These are phyloP conservation scores for Ptychoptera albimana DNA, from an alignment of 2,888 invertebrate genomes.

Conservation along the genomic window DNA sequence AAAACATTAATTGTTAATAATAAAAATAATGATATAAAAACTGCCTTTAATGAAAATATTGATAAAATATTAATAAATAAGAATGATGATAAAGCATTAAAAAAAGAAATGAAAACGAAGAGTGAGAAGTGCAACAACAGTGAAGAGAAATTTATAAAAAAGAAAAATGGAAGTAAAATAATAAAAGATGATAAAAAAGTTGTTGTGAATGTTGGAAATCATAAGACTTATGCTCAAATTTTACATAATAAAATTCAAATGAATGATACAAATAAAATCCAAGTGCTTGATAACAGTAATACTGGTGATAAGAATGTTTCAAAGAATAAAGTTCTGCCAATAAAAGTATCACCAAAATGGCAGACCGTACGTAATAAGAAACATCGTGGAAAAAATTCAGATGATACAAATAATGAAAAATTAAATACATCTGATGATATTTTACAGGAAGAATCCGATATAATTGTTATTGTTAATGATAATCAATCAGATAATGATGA, in stretches of 20 bases:
- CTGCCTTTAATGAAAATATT: neutral
- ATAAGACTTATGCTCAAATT: constrained; percentile 11
- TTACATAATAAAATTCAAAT: constrained; percentile 2
- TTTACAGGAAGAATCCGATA: no score
- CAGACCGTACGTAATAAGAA: no score
- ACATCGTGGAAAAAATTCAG: no score
- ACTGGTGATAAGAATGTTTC: no score
- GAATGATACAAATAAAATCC: neutral
- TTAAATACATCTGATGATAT: no score
- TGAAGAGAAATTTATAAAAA: neutral
- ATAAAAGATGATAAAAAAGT: constrained; percentile 1
- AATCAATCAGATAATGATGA: no score
- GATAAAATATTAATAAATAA: neutral
- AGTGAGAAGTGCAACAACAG: neutral
- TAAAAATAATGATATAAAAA: constrained; percentile 1
- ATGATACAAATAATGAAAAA: no score
- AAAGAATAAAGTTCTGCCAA: no score
- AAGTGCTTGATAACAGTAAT: neutral
- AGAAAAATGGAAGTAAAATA: neutral
- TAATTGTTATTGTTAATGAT: no score
- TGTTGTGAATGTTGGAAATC: neutral
- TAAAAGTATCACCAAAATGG: no score
- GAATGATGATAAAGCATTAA: neutral
- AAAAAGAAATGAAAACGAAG: neutral
- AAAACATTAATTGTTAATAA: constrained; percentile 1